phyloP scores from a whole-genome alignment of 2,113 vertebrate genomes.

The Amazona guildingii region DNA sequence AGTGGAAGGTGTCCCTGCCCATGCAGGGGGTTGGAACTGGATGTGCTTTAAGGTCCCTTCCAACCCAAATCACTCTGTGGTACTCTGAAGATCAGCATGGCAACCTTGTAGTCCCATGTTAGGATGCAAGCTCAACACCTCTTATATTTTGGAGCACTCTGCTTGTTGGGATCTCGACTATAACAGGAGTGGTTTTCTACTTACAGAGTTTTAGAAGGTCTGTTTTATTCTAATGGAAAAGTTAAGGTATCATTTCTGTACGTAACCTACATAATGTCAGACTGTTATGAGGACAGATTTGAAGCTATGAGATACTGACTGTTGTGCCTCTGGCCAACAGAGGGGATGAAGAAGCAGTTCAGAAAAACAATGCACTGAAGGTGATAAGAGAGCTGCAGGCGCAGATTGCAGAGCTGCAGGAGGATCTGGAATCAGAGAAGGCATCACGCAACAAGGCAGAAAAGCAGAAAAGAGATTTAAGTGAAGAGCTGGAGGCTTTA shows the following conservation, averaged over 20 bases:
- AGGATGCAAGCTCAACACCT: neutral
- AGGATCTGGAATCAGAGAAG: slow-evolving; percentile 96
- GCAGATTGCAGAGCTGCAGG: slow-evolving; percentile 92
- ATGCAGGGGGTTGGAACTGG: neutral
- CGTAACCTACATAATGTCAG: fast-evolving
- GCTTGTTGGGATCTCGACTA: neutral
- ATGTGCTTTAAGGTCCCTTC: neutral
- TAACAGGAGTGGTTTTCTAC: neutral
- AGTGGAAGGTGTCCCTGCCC: neutral
- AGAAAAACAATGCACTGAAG: slow-evolving; percentile 94
- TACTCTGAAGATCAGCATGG: neutral
- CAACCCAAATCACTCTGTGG: neutral
- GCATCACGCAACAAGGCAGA: slow-evolving; percentile 92
- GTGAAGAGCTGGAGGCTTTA: slow-evolving; percentile 94
- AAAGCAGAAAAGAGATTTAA: slow-evolving; percentile 94
- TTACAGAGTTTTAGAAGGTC: too few relatives aligned
- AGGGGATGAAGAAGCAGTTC: slow-evolving; percentile 88
- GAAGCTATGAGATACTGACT: neutral
- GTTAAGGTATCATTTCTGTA: fast-evolving
- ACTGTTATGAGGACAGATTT: fast-evolving
- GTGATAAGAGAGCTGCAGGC: slow-evolving; percentile 93
- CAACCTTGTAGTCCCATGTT: neutral
- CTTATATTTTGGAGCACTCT: neutral
- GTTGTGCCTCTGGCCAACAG: slow-evolving; percentile 64
- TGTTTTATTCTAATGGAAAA: neutral